Evolutionary conservation across 2,113 vertebrate genomes (phyloP).

Genomic region (Oreochromis niloticus): DNA sequence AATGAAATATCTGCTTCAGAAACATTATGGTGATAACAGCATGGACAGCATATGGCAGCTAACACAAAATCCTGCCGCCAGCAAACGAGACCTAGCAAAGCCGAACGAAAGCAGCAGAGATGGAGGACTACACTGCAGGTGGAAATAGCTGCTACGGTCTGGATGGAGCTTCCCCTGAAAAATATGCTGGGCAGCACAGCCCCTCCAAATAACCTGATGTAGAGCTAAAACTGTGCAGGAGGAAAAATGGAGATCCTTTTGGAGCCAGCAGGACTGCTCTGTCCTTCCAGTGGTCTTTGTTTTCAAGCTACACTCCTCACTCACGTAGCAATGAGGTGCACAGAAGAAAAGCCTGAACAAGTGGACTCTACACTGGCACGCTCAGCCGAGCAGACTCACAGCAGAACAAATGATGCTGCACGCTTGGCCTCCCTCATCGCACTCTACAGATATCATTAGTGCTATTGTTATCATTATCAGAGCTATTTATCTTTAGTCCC

Average conservation of each 20-base stretch:
- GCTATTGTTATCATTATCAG: constrained; percentile 26
- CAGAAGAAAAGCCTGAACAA: neutral
- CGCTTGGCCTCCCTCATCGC: neutral
- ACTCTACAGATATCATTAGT: constrained; percentile 22
- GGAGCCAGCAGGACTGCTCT: neutral
- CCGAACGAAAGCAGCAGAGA: neutral
- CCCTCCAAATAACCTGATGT: neutral
- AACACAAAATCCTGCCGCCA: constrained; percentile 7
- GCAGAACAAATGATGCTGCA: neutral
- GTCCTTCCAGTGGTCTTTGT: neutral
- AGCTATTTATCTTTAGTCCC: constrained; percentile 13
- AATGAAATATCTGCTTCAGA: neutral
- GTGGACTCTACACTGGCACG: neutral
- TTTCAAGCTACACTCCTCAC: neutral
- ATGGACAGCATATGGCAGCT: constrained; percentile 1
- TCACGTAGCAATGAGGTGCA: neutral
- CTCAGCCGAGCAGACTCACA: constrained; percentile 8
- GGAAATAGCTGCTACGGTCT: neutral
- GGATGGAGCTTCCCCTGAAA: neutral
- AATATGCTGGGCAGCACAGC: neutral
- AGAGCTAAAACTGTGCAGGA: neutral
- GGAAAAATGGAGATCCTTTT: neutral
- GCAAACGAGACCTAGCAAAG: neutral
- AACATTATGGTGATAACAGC: neutral
- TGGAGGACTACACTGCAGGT: neutral